A percentile compares a stretch with the other conserved stretches of the same genome.
These are phyloP conservation scores for Cyphomyrus discorhynchus DNA, from an alignment of 2,113 vertebrate species.

Conservation along the genomic window DNA sequence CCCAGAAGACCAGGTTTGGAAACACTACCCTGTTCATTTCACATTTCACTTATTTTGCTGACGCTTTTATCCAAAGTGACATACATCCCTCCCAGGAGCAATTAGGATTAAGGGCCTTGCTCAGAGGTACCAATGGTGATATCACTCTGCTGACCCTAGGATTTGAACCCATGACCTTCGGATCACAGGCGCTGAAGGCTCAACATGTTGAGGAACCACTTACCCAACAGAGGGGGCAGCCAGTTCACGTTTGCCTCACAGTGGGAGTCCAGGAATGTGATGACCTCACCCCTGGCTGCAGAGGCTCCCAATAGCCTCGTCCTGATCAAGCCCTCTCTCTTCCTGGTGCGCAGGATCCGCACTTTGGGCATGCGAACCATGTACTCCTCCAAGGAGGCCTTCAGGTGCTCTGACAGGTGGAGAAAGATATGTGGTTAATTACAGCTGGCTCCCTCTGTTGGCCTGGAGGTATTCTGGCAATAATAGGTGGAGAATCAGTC, in stretches of 20 bases:
- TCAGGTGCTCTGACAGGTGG: conserved; percentile 70
- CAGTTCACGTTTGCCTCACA: conserved; percentile 96
- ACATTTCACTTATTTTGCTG: background rate
- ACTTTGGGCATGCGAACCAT: conserved; percentile 82
- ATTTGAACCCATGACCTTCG: background rate
- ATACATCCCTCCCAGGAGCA: background rate
- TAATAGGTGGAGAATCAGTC: background rate
- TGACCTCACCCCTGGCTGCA: conserved; percentile 76
- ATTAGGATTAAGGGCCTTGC: background rate
- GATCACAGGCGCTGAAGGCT: background rate
- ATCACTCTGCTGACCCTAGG: background rate
- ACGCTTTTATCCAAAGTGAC: background rate
- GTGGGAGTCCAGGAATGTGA: conserved; percentile 95
- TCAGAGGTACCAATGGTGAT: background rate
- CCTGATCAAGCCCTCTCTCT: conserved; percentile 86
- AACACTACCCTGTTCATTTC: background rate
- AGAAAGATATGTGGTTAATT: background rate
- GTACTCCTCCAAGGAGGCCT: conserved; percentile 82
- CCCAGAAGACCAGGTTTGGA: background rate
- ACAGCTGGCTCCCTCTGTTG: background rate
- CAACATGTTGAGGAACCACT: conserved; percentile 21
- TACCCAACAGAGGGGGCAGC: conserved; percentile 89
- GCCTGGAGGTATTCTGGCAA: conserved; percentile 9
- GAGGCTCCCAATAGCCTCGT: conserved; percentile 86
- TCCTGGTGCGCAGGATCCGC: conserved; percentile 83